Percentiles rank a stretch among this genome's conserved stretches.
phyloP scores from a whole-genome alignment of 2,113 vertebrate genomes.

The Proteles cristata region DNA sequence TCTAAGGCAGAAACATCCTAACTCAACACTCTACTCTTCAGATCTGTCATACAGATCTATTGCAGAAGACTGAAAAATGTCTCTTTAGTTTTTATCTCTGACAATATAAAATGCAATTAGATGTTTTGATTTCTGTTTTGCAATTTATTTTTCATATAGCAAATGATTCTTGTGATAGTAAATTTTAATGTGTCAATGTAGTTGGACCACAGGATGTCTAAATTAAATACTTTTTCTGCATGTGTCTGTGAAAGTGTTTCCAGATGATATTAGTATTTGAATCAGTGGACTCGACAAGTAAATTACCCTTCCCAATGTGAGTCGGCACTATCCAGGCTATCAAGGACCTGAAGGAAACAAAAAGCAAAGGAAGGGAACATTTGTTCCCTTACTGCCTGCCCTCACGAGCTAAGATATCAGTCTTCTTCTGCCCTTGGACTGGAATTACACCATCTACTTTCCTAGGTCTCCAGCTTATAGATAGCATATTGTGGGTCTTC shows the following conservation, averaged over 20 bases:
- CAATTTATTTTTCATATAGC: not conserved
- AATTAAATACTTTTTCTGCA: not conserved
- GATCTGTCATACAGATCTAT: not conserved
- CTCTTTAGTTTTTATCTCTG: not conserved
- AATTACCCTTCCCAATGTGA: fast-evolving
- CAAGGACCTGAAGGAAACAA: not conserved
- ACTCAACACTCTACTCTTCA: not conserved
- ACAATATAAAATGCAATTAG: not conserved
- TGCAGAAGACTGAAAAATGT: not conserved
- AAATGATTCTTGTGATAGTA: not conserved
- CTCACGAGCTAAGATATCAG: not conserved
- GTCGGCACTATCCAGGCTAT: not conserved
- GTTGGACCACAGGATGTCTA: not conserved
- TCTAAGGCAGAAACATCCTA: not conserved
- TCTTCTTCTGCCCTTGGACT: not conserved
- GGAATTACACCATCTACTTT: not conserved
- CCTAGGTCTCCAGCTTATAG: not conserved
- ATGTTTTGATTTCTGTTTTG: not conserved
- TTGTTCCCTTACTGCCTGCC: not conserved
- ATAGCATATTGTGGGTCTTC: not conserved
- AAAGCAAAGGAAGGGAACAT: not conserved
- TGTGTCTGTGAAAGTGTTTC: not conserved
- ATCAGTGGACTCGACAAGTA: not conserved
- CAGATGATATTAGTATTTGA: not conserved
- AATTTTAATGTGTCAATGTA: not conserved